phyloP scores from a whole-genome alignment of 1,140 invertebrate species.

The Camponotus floridanus region DNA sequence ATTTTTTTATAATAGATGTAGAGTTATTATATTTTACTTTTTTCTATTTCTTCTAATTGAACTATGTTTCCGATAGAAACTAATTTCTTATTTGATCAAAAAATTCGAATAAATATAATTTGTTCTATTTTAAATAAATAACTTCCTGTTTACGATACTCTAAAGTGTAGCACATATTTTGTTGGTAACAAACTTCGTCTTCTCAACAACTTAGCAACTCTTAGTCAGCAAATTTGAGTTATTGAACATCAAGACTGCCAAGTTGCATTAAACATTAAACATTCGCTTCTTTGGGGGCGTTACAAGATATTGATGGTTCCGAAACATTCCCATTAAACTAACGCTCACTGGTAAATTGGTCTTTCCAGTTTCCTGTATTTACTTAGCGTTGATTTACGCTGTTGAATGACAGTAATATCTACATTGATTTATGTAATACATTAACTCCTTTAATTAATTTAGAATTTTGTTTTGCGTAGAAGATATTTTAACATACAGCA shows the following conservation, averaged over 20 bases:
- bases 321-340: background rate
- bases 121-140: background rate
- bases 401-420: background rate
- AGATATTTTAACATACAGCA: background rate
- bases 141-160: background rate
- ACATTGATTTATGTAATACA: background rate
- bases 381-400: background rate
- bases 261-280: slow-evolving; percentile 11
- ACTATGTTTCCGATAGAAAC: background rate
- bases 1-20: background rate
- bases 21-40: background rate
- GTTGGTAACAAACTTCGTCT: background rate
- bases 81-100: background rate
- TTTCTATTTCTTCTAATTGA: background rate
- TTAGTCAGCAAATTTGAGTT: background rate
- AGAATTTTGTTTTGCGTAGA: background rate
- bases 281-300: background rate
- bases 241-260: background rate
- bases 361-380: background rate
- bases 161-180: background rate
- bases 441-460: background rate
- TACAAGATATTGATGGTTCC: background rate
- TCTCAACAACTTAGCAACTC: background rate
- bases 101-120: background rate
- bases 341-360: background rate